Conservation (phyloP, 2,888 invertebrate species). For the Ptychoptera albimana region DNA sequence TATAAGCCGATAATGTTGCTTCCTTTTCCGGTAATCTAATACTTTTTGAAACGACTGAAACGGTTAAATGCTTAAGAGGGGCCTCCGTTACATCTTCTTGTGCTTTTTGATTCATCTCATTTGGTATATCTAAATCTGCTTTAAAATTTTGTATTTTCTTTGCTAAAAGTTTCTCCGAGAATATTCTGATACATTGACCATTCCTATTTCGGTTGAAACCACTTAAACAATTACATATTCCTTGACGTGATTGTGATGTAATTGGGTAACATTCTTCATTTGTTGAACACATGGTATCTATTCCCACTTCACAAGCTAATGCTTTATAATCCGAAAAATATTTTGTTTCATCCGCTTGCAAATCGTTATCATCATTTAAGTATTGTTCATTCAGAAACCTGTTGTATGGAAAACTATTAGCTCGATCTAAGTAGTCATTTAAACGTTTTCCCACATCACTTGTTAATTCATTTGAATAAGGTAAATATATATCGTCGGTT, state of each 20-base stretch:
- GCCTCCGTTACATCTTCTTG: constrained; percentile 12
- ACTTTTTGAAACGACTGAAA: constrained; percentile 60
- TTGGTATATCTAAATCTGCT: constrained; percentile 12
- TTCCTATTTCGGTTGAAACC: constrained; percentile 39
- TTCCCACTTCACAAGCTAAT: constrained; percentile 42
- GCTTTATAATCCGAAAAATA: constrained; percentile 30
- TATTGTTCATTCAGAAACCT: constrained; percentile 16
- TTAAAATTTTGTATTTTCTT: constrained; percentile 10
- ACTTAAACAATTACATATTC: constrained; percentile 54
- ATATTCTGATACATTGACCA: constrained; percentile 25
- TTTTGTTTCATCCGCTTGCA: constrained; percentile 35
- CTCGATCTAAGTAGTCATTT: constrained; percentile 13
- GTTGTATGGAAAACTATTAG: constrained; percentile 19
- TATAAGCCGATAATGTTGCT: constrained; percentile 67
- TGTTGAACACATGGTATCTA: constrained; percentile 37
- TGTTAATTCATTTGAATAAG: constrained; percentile 1
- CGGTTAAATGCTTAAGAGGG: constrained; percentile 47
- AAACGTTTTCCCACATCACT: constrained; percentile 20
- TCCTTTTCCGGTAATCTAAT: constrained; percentile 72
- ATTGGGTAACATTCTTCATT: constrained; percentile 53
- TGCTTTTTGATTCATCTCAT: constrained; percentile 13
- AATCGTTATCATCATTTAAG: constrained; percentile 19
- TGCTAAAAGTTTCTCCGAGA: constrained; percentile 17
- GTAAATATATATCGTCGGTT: not conserved
- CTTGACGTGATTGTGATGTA: constrained; percentile 39